Evolutionary conservation across 2,113 vertebrate genomes (phyloP), one percentile per base, ranked within the genome.

Genomic region (Bucco capensis): DNA sequence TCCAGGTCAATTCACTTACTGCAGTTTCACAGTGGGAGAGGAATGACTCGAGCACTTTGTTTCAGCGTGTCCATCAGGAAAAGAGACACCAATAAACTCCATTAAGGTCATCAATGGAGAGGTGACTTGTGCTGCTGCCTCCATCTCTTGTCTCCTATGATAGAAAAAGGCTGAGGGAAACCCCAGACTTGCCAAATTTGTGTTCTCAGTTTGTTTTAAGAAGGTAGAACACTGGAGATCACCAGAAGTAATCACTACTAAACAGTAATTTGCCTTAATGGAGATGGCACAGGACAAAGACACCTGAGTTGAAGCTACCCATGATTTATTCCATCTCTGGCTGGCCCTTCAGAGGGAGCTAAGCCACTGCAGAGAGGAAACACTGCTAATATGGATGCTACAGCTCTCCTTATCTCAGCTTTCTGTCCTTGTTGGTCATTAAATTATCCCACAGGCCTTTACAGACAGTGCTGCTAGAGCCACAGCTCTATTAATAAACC

Each of bases 401-500:
- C 58, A 69, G n/a, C 76, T 92, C 40, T 54, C 64, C 51, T 95
- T 86, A 87, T 92, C 87, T 94, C 91, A 94, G 84, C 89, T 95
- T 84, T 79, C 87, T 92, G 74, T 79, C 71, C 44, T 89, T 93
- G 40, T 49, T 92, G 84, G 44, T 92, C 91, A 93, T 91, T 96
- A 95, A 94, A 94, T 96, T 95, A 93, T 93, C 91, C 62, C 84
- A 24, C 58, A 91, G 51, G 18, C 74, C 70, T 37, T 89, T 88
- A 72, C 53, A 84, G 83, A 89, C 49, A 44, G 40, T 70, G 53
- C 83, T 82, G 66, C n/a, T 83, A 22, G 50, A 82, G 51, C 89
- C 57, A 78, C 61, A 89, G 53, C 78, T 93, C 93, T 94, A 79
- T 95, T 93, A 92, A 93, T 92, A 92, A 95, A 89, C 78, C 31